Evolutionary conservation across 2,888 invertebrate genomes (phyloP).

Genomic region (Tachystola acroxantha): DNA sequence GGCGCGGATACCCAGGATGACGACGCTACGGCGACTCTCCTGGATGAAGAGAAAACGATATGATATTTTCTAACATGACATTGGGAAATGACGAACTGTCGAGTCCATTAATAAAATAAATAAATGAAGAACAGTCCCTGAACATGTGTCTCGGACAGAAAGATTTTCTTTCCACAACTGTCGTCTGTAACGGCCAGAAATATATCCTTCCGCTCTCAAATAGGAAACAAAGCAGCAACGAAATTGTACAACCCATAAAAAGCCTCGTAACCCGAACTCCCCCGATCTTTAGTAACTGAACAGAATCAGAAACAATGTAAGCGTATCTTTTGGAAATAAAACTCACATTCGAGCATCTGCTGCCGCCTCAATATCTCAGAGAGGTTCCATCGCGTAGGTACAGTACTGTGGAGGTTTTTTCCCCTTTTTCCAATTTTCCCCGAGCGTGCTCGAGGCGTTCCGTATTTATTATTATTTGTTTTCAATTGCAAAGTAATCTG

Average conservation of each 20-base stretch:
- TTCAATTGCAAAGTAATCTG: slow-evolving; percentile 75
- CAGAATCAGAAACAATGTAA: slow-evolving; percentile 25
- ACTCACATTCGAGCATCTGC: slow-evolving; percentile 55
- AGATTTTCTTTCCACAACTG: no score
- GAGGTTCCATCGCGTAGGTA: slow-evolving; percentile 26
- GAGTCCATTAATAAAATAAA: no score
- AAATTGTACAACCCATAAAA: slow-evolving; percentile 6
- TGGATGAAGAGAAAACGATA: no score
- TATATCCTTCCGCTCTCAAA: no score
- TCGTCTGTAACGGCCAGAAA: no score
- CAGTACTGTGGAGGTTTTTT: slow-evolving; percentile 39
- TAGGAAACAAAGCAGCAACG: not conserved
- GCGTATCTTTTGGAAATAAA: slow-evolving; percentile 43
- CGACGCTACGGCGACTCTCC: no score
- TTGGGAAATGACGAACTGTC: no score
- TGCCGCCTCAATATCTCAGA: slow-evolving; percentile 46
- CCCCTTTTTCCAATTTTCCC: slow-evolving; percentile 61
- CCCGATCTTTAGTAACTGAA: slow-evolving; percentile 7
- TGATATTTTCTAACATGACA: no score
- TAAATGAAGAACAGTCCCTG: no score
- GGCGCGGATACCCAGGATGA: no score
- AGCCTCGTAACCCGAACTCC: slow-evolving; percentile 2
- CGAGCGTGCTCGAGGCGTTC: slow-evolving; percentile 48
- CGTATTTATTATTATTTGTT: slow-evolving; percentile 76
- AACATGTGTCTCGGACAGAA: no score